Evolutionary conservation across 2,797 vertebrate species (phyloP), one percentile per base, ranked within the genome.

Genomic region (Hyperoplus immaculatus): DNA sequence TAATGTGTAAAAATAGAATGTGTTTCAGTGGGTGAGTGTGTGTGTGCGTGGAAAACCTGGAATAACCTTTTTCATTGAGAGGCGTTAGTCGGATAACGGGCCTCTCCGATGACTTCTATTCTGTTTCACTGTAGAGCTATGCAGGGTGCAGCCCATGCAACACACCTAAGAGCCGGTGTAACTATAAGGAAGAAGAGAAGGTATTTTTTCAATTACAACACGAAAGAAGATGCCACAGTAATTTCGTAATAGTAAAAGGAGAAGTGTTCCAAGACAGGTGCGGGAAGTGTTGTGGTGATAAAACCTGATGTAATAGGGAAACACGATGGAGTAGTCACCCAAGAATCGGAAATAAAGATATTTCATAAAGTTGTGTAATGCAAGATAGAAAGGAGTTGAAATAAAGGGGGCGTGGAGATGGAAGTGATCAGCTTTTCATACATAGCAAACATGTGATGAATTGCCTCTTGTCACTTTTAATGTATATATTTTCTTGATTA

Each of bases 1-100:
- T 62, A 62, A 36, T 54, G 59, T 29, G 50, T 84, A 77, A 83
- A 81, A 87, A 85, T 83, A 78, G 65, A 4, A 57, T 38, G 2
- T 49, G 36, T 29, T 29, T 29, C 29, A 29, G 21, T 21, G 21
- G 3, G 29, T 29, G 29, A 2, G 29, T 65, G 18, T 57, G 39
- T 62, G 38, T 63, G 21, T 53, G 36, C 55, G 63, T 57, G 11
- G 49, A 21, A 73, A 80, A 82, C 70, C 78, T 81, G 39, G 68
- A 82, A 77, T 64, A 74, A 87, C 76, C 70, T 69, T 50, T 16
- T 7, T 46, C 13, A 65, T 49, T 18, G 56, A 73, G 77, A 72
- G 83, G 36, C 4, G 56, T 60, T 73, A 81, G 57, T 64, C 10
- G 14, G n/a, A 9, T 16, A 47, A 14, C 36, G 29, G 76, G 73